A percentile compares a stretch with the other conserved stretches of the same genome.
Conservation (phyloP, 2,113 vertebrate species). For the Odontophorus gujanensis region DNA sequence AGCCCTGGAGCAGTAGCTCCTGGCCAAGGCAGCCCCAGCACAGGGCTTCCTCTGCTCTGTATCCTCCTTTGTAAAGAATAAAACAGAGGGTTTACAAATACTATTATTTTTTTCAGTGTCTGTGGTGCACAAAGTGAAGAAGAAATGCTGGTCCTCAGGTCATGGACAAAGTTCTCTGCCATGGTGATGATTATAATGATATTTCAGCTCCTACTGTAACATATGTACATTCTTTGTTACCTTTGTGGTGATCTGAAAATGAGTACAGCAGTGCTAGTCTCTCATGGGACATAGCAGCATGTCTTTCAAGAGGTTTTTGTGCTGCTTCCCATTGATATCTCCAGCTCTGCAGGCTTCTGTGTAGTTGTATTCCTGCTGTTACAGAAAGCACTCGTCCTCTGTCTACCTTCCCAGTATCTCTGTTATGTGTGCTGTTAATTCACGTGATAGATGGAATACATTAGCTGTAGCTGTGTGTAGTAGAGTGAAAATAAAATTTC, state of each 20-base stretch:
- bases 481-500: neutral
- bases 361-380: neutral
- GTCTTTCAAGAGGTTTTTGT: neutral
- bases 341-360: neutral
- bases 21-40: accelerated
- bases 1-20: neutral
- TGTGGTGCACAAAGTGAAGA: neutral
- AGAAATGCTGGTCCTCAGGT: neutral
- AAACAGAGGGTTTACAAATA: neutral
- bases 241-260: neutral
- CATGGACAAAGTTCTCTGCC: neutral
- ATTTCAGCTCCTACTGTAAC: neutral
- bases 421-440: neutral
- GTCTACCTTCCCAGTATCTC: neutral
- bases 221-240: neutral
- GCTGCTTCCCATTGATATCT: neutral
- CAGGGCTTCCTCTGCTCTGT: neutral
- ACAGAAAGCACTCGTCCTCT: neutral
- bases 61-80: neutral
- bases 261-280: neutral
- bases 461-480: neutral
- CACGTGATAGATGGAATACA: neutral
- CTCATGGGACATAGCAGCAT: neutral
- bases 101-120: neutral
- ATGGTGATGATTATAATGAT: neutral